These are phyloP conservation scores for Enteromius radiatus DNA, from an alignment of 2,797 vertebrate species.

Conservation along the genomic window DNA sequence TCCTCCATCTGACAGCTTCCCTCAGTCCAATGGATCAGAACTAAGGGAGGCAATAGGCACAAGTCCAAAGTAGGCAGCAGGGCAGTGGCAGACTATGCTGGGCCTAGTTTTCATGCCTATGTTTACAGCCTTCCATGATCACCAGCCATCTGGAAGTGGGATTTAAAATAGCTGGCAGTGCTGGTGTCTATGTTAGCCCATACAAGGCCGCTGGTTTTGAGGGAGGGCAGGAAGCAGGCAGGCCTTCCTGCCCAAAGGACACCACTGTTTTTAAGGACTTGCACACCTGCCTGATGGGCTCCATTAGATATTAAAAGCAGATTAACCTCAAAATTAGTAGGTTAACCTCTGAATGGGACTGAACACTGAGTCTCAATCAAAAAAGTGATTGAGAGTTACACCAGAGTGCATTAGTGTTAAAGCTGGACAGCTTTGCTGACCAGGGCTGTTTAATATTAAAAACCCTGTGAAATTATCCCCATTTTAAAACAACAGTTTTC, in stretches of 20 bases:
- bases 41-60: constrained; percentile 55
- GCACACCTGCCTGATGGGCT: background rate
- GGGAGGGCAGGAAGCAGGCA: constrained; percentile 44
- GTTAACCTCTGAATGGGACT: background rate
- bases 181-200: constrained; percentile 58
- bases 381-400: background rate
- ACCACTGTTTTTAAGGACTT: constrained; percentile 22
- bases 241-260: constrained; percentile 37
- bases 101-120: constrained; percentile 50
- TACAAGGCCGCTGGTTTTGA: constrained; percentile 48
- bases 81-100: constrained; percentile 53
- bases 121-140: constrained; percentile 62
- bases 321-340: background rate
- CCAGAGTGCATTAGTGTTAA: background rate
- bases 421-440: background rate
- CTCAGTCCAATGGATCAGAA: constrained; percentile 52
- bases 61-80: constrained; percentile 59
- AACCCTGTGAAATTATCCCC: background rate
- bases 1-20: constrained; percentile 56
- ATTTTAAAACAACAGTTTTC: background rate
- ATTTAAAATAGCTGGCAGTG: constrained; percentile 67
- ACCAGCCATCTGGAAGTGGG: constrained; percentile 57
- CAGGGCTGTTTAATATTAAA: background rate
- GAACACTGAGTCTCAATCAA: background rate
- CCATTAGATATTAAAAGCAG: background rate